Percentiles rank a stretch among this genome's conserved stretches.
These are phyloP conservation scores for Probosciger aterrimus DNA, from an alignment of 2,113 vertebrate species.

Conservation along the genomic window DNA sequence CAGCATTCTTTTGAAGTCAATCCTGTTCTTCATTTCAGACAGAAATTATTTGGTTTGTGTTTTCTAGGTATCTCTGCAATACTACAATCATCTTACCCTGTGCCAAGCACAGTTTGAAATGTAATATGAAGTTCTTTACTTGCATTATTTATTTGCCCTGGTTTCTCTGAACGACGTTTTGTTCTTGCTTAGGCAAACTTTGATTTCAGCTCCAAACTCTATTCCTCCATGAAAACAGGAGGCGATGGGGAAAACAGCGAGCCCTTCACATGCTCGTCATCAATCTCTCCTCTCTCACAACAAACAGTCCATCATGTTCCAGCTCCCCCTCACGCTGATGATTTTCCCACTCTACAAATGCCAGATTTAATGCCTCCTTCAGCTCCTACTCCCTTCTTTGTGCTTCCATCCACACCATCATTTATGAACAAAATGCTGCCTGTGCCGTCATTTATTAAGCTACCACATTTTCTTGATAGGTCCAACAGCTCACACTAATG, in stretches of 20 bases:
- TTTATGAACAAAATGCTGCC: constrained; percentile 2
- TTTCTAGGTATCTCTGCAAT: constrained; percentile 26
- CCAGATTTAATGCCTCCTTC: constrained; percentile 49
- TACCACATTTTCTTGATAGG: not conserved
- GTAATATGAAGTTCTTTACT: constrained; percentile 4
- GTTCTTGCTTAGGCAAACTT: not conserved
- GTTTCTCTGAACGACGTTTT: not conserved
- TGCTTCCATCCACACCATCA: not conserved
- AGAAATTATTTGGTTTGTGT: constrained; percentile 32
- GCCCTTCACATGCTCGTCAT: not conserved
- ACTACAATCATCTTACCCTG: not conserved
- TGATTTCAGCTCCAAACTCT: not conserved
- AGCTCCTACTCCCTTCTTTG: constrained; percentile 18
- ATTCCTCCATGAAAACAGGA: constrained; percentile 15
- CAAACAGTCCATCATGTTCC: constrained; percentile 47
- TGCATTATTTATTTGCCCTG: not conserved
- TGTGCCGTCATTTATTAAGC: constrained; percentile 16
- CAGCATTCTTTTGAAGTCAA: not conserved
- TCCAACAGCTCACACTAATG: not conserved
- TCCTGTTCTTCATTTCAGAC: not conserved
- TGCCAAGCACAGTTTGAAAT: constrained; percentile 39
- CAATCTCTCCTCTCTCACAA: constrained; percentile 47
- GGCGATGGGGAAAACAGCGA: constrained; percentile 12
- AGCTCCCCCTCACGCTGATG: constrained; percentile 18
- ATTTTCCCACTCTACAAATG: constrained; percentile 43